phyloP scores from a whole-genome alignment of 2,113 vertebrate species.

The Burhinus bistriatus region DNA sequence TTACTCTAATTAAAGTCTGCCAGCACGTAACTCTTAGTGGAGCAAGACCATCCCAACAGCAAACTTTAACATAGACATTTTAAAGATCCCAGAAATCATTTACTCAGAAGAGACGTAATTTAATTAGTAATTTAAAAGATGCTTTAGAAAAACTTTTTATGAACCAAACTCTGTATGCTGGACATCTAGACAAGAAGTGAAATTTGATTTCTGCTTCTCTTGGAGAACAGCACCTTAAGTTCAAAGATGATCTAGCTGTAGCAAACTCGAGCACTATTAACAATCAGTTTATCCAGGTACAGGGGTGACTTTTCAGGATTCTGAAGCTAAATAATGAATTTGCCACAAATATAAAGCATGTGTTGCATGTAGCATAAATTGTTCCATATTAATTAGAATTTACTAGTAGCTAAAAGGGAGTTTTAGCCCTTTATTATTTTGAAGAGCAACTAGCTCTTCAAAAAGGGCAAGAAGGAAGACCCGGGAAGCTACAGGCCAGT shows the following conservation, averaged over 20 bases:
- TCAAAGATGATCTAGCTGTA: background rate
- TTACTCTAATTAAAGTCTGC: background rate
- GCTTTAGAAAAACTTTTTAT: background rate
- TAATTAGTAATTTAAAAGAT: background rate
- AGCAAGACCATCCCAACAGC: background rate
- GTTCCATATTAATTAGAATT: background rate
- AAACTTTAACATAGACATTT: background rate
- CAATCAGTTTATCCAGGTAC: background rate
- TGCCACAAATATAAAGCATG: background rate
- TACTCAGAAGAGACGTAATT: background rate
- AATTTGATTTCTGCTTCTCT: background rate
- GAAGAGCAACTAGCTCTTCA: no score
- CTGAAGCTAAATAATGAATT: background rate
- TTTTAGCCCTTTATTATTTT: no score
- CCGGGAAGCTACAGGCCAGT: no score
- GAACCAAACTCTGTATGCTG: background rate
- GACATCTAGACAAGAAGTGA: background rate
- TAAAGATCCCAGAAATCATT: background rate
- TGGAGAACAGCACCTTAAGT: background rate
- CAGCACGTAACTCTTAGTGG: background rate
- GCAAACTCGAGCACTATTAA: background rate
- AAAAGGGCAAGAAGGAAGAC: no score
- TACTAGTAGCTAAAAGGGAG: background rate
- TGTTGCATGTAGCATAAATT: background rate
- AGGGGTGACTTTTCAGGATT: background rate